A percentile compares a stretch with the other conserved stretches of the same genome.
These are phyloP conservation scores for Drosophila oshimai DNA, from an alignment of 1,140 invertebrate genomes.

Conservation along the genomic window DNA sequence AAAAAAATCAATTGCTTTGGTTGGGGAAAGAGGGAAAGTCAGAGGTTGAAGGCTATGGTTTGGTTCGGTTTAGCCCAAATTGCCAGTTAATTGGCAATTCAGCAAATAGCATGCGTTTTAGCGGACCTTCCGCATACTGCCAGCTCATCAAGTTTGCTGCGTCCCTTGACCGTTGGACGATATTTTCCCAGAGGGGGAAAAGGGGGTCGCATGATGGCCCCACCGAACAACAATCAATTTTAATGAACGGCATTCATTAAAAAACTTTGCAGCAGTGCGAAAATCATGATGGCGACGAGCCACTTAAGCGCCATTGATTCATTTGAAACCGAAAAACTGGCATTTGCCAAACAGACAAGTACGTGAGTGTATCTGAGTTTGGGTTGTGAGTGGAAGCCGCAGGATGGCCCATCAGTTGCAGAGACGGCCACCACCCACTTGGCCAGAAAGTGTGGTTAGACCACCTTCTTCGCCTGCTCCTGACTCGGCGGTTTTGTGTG, in stretches of 20 bases:
- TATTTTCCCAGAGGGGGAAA: not conserved
- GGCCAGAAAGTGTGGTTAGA: conserved; percentile 24
- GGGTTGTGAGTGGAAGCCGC: conserved; percentile 16
- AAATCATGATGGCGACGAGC: conserved; percentile 65
- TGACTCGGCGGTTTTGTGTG: conserved; percentile 62
- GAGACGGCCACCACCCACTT: conserved; percentile 31
- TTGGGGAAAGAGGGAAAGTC: not conserved
- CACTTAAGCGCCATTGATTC: conserved; percentile 70
- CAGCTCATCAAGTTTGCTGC: conserved; percentile 58
- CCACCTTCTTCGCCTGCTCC: conserved; percentile 20
- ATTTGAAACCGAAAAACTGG: conserved; percentile 76
- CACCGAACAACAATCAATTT: conserved; percentile 77
- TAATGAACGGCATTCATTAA: conserved; percentile 79
- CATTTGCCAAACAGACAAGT: conserved; percentile 63
- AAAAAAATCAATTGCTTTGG: conserved; percentile 46
- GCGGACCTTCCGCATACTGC: conserved; percentile 47
- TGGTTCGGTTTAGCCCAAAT: conserved; percentile 52
- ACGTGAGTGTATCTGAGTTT: conserved; percentile 8
- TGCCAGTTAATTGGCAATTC: conserved; percentile 77
- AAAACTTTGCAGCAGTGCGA: conserved; percentile 63
- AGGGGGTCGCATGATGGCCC: not conserved
- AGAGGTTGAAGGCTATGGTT: not conserved
- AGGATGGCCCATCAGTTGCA: conserved; percentile 43
- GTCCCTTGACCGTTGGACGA: not conserved
- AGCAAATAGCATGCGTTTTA: conserved; percentile 68